Evolutionary conservation across 2,113 vertebrate genomes (phyloP).

Genomic region (Tachysurus fulvidraco): DNA sequence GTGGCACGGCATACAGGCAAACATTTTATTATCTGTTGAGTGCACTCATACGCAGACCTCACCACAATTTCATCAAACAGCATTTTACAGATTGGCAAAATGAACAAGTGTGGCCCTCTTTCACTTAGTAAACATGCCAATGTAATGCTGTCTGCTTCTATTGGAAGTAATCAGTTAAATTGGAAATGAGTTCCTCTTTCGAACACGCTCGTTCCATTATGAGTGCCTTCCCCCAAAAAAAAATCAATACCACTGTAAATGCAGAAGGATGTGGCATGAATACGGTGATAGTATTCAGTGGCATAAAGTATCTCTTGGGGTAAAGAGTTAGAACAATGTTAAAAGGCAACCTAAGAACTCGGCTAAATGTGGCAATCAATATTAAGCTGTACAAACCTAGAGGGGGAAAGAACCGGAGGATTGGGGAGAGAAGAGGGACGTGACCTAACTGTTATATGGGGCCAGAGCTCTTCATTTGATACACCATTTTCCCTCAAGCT

Average conservation of each 20-base stretch:
- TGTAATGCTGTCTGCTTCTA: constrained; percentile 25
- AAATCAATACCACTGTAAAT: constrained; percentile 59
- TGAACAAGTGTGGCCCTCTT: constrained; percentile 24
- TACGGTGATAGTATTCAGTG: constrained; percentile 35
- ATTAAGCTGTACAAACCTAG: constrained; percentile 41
- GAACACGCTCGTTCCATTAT: constrained; percentile 50
- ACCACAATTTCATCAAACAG: constrained; percentile 42
- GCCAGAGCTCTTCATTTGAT: constrained; percentile 50
- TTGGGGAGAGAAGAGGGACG: constrained; percentile 40
- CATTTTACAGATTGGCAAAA: constrained; percentile 34
- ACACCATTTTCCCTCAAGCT: constrained; percentile 50
- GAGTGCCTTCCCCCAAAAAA: constrained; percentile 45
- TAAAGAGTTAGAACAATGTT: constrained; percentile 53
- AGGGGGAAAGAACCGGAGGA: constrained; percentile 35
- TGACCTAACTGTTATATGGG: constrained; percentile 55
- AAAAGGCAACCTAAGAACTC: constrained; percentile 60
- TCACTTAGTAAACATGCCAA: constrained; percentile 48
- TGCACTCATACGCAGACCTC: constrained; percentile 33
- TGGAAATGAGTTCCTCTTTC: constrained; percentile 51
- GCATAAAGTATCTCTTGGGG: constrained; percentile 48
- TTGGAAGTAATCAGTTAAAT: constrained; percentile 53
- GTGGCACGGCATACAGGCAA: background rate
- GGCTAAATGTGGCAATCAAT: constrained; percentile 59
- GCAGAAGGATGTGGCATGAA: constrained; percentile 54
- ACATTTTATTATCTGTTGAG: constrained; percentile 40